Evolutionary conservation across 2,888 invertebrate genomes (phyloP).

Genomic region (Petrolisthes cinctipes): DNA sequence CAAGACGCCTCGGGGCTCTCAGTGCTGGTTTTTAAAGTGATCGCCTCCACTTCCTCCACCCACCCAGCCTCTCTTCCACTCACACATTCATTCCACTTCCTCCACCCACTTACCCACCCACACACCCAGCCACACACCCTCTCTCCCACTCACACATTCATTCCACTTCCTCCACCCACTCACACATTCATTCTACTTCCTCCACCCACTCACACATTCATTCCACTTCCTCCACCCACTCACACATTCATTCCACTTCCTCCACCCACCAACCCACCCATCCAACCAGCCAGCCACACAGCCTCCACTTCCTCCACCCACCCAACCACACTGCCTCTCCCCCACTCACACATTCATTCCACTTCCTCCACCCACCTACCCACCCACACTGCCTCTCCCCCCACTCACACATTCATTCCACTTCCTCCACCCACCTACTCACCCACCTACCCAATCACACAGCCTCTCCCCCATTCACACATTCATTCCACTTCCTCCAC

Average conservation of each 20-base stretch:
- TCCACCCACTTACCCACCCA: background rate
- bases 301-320: background rate
- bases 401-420: background rate
- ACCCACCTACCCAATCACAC: no score
- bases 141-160: background rate
- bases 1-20: slow-evolving; percentile 49
- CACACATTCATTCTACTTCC: background rate
- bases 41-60: slow-evolving; percentile 34
- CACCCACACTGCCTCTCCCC: background rate
- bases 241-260: no score
- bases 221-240: background rate
- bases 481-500: background rate
- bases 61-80: background rate
- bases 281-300: background rate
- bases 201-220: no score
- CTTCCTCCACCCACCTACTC: background rate
- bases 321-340: background rate
- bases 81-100: background rate
- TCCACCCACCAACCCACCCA: background rate
- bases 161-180: background rate
- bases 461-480: background rate
- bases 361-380: background rate
- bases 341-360: background rate
- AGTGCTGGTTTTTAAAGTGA: slow-evolving; percentile 49
- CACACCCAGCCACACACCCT: background rate